Evolutionary conservation across 2,797 vertebrate genomes (phyloP), one percentile per base, ranked within the genome.

Genomic region (Erpetoichthys calabaricus): DNA sequence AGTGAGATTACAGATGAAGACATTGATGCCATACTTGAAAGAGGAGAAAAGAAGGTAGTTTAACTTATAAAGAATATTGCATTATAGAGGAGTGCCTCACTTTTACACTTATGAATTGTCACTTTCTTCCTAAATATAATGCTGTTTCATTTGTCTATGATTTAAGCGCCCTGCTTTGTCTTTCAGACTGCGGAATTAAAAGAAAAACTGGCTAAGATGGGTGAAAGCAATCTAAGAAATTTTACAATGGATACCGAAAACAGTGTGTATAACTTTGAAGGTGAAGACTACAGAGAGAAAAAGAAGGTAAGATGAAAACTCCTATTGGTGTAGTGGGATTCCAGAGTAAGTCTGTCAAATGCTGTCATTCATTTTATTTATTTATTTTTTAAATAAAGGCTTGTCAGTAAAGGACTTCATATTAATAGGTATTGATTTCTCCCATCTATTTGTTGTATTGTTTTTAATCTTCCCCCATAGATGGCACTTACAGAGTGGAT

Each of bases 1-100:
- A 99, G 96, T 9, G 96, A 99, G 72, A 99, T 99, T 67, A 98
- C 95, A 1, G 96, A 99, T 51, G 96, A 98, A 56, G 96, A 98
- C 69, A 94, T 98, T 3, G 85, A 97, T 62, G 91, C 75, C 4
- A 96, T 98, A 70, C 80, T 99, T 75, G 94, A 98, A 81, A 89
- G 89, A 72, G 95, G 95, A 6, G 93, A 92, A 75, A 92, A 89
- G 64, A 98, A 98, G 90, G 96, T 93, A 68, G 63, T 50, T 5
- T 9, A 41, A 10, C 4, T 5, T 2, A 1, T 3, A 56, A 3
- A 3, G 3, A 42, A 47, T 6, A 10, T 25, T 3, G 3, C 25
- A 25, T 1, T 25, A 25, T 25, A 25, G 25, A 25, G 25, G 2
- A 25, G 25, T 56, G 55, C 6, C 44, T 54, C 6, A 44, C 42